phyloP scores from a whole-genome alignment of 2,888 invertebrate genomes.

The Cosmia trapezina region DNA sequence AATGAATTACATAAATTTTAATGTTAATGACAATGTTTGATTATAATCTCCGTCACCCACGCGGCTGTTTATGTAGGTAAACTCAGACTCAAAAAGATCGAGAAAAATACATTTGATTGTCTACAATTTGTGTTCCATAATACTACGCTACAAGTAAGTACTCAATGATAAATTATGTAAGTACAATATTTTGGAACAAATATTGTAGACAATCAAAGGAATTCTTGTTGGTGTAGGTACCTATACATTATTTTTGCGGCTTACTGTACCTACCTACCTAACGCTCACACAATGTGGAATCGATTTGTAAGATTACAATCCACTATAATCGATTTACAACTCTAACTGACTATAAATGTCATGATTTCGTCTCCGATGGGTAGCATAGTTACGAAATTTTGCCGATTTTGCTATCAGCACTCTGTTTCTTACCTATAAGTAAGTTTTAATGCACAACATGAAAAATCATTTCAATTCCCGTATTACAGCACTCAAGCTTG shows the following conservation, averaged over 20 bases:
- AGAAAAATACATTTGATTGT: not conserved
- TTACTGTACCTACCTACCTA: not conserved
- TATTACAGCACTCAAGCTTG: too few relatives aligned
- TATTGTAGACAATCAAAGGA: not conserved
- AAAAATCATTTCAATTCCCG: too few relatives aligned
- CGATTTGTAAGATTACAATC: slow-evolving; percentile 25
- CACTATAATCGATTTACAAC: slow-evolving; percentile 23
- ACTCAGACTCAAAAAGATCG: not conserved
- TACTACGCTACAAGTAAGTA: not conserved
- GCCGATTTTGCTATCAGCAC: too few relatives aligned
- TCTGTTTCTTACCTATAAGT: too few relatives aligned
- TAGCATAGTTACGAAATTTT: too few relatives aligned
- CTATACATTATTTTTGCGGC: not conserved
- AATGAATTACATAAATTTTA: slow-evolving; percentile 26
- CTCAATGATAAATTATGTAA: not conserved
- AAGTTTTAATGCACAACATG: too few relatives aligned
- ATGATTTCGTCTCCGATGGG: not conserved
- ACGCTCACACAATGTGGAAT: slow-evolving; percentile 6
- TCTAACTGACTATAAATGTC: not conserved
- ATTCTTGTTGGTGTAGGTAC: not conserved
- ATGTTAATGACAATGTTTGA: slow-evolving; percentile 28
- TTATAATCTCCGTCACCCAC: slow-evolving; percentile 28
- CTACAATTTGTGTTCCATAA: not conserved
- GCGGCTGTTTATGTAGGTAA: not conserved
- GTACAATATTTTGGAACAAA: not conserved